Percentiles rank a stretch among this genome's conserved stretches.
phyloP scores from a whole-genome alignment of 2,113 vertebrate genomes.

The Cephalopterus ornatus region DNA sequence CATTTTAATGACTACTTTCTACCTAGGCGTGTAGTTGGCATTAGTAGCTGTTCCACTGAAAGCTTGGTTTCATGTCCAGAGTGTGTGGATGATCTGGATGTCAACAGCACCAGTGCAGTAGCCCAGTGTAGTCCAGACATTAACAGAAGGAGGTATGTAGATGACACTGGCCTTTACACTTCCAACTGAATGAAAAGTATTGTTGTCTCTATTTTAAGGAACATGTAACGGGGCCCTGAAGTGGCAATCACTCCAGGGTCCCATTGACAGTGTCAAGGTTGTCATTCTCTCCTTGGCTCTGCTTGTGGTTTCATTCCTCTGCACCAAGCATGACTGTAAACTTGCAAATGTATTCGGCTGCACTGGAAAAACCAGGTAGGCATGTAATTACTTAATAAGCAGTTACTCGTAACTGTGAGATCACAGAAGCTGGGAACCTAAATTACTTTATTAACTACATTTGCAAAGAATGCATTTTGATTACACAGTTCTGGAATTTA shows the following conservation, averaged over 20 bases:
- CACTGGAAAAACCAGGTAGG: slow-evolving; percentile 30
- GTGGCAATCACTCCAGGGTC: neutral
- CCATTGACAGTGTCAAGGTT: neutral
- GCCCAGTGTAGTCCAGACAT: neutral
- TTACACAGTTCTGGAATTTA: neutral
- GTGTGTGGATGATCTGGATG: neutral
- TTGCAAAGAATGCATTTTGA: neutral
- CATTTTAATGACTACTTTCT: neutral
- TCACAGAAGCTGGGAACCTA: neutral
- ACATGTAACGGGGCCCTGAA: neutral
- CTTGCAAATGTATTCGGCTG: neutral
- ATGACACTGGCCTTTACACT: neutral
- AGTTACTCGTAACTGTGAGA: neutral
- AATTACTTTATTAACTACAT: neutral
- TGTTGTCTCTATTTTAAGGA: neutral
- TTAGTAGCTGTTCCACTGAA: neutral
- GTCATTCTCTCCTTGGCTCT: neutral
- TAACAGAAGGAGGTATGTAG: neutral
- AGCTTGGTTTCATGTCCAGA: neutral
- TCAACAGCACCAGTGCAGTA: neutral
- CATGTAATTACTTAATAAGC: slow-evolving; percentile 3
- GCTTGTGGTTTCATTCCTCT: slow-evolving; percentile 4
- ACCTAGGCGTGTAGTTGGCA: neutral
- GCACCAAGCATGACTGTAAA: neutral
- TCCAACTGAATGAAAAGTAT: neutral